Percentiles rank a stretch among this genome's conserved stretches.
phyloP scores from a whole-genome alignment of 92 coral and sea anemone genomes.

The Umimayanthus chanpuru region DNA sequence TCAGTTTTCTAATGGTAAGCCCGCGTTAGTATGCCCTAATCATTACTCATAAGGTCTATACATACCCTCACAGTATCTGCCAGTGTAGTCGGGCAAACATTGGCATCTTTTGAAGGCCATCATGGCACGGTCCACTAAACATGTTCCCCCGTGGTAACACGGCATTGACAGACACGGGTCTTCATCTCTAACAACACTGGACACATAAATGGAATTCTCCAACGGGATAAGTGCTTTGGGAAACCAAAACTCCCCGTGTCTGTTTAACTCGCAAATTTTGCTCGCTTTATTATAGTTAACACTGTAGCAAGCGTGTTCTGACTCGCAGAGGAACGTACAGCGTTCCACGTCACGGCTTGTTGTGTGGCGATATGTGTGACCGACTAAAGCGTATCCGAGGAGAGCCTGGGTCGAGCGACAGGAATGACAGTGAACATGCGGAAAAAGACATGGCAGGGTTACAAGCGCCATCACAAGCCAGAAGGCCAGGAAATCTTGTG shows the following conservation, averaged over 20 bases:
- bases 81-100: background rate
- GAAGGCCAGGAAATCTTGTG: background rate
- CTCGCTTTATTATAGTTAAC: background rate
- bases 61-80: background rate
- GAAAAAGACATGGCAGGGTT: background rate
- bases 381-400: background rate
- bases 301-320: background rate
- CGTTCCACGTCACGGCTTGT: background rate
- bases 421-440: background rate
- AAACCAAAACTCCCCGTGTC: slow-evolving; percentile 11
- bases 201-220: background rate
- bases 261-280: background rate
- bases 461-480: background rate
- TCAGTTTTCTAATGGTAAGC: no score
- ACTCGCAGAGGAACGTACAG: background rate
- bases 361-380: background rate
- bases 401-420: slow-evolving; percentile 12
- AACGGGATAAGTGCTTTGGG: slow-evolving; percentile 2
- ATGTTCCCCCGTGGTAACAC: slow-evolving; percentile 6
- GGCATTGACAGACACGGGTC: background rate
- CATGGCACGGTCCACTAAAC: background rate
- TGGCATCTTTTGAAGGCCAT: background rate
- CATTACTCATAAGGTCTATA: background rate
- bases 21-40: no score
- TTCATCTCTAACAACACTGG: slow-evolving; percentile 16